Percentiles rank a stretch among this genome's conserved stretches.
These are phyloP conservation scores for Natator depressus DNA, from an alignment of 2,113 vertebrate genomes.

Conservation along the genomic window DNA sequence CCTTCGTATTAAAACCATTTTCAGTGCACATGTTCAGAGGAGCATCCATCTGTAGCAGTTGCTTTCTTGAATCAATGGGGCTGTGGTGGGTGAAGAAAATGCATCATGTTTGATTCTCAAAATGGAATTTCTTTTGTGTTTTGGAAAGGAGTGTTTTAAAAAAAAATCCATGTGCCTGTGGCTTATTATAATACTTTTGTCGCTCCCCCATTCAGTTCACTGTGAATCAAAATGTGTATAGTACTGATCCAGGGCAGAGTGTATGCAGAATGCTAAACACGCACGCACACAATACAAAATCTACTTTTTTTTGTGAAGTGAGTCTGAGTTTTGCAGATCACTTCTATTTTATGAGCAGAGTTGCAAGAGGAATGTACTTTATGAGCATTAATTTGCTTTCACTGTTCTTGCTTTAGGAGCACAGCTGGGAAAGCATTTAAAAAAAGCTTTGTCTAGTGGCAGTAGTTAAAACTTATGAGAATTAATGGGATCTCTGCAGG, in stretches of 20 bases:
- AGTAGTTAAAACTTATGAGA: not conserved
- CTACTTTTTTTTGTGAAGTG: not conserved
- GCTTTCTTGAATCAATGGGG: not conserved
- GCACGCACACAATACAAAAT: not conserved
- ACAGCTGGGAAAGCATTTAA: not conserved
- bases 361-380: not conserved
- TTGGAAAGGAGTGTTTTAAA: not conserved
- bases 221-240: not conserved
- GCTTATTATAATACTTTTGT: not conserved
- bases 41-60: not conserved
- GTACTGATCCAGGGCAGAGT: not conserved
- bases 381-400: not conserved
- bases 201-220: not conserved
- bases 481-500: not conserved
- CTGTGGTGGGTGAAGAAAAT: not conserved
- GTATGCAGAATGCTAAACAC: not conserved
- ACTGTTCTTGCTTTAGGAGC: not conserved
- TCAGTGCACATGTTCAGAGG: fast-evolving
- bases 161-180: not conserved
- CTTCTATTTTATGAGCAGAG: too few relatives aligned
- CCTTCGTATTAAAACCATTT: fast-evolving
- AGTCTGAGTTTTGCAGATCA: too few relatives aligned
- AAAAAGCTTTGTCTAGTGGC: not conserved
- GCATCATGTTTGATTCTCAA: not conserved
- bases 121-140: not conserved